A percentile compares a stretch with the other conserved stretches of the same genome.
These are phyloP conservation scores for Pipra filicauda DNA, from an alignment of 2,113 vertebrate genomes.

Conservation along the genomic window DNA sequence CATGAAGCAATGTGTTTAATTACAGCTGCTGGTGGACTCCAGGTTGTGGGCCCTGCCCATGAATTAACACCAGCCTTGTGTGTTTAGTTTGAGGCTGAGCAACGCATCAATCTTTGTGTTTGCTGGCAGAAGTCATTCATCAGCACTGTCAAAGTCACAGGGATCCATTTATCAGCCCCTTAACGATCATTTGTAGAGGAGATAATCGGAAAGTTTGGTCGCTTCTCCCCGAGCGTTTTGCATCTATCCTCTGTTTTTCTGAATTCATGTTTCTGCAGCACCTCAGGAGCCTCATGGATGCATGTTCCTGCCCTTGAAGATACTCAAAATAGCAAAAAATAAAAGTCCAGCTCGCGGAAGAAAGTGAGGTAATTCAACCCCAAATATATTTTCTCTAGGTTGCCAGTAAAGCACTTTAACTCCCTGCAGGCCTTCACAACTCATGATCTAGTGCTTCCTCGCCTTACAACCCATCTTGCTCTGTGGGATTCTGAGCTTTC, in stretches of 20 bases:
- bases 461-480: background rate
- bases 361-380: background rate
- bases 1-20: conserved; percentile 18
- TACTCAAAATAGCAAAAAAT: background rate
- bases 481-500: accelerated
- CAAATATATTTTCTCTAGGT: background rate
- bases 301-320: background rate
- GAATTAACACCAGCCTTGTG: background rate
- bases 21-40: conserved; percentile 24
- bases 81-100: background rate
- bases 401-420: background rate
- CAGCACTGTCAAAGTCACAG: background rate
- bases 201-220: background rate
- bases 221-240: background rate
- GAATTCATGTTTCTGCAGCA: background rate
- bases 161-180: background rate
- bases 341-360: background rate
- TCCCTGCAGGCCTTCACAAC: background rate
- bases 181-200: background rate
- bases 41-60: background rate
- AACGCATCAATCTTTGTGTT: background rate
- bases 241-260: background rate
- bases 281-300: background rate
- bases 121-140: background rate
- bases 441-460: background rate